Base-by-base conservation (phyloP, 2,888 invertebrate species). In the Drosophila cyrtoloma region DNA sequence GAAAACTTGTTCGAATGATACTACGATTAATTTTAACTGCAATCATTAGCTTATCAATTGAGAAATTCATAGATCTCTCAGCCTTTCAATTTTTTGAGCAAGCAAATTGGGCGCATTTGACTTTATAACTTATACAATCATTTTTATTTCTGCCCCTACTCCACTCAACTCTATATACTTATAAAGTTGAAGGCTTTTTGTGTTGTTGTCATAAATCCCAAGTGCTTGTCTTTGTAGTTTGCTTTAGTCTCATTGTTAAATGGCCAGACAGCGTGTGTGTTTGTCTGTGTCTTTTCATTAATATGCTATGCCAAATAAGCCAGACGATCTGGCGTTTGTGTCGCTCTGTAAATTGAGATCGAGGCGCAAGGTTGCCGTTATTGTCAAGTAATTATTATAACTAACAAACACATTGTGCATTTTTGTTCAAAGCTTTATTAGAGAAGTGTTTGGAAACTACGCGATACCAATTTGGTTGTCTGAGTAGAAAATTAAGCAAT, bases 341-440 rank as follows among this genome's bases (percentile, higher is more conserved):
- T 74, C 65, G 72, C 64, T 51, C 59, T 74, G 89, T 80, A 87
- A 87, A 74, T 59, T 62, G 82, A 87, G 90, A 86, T 82, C 68
- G 81, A 74, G 89, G 75, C 81, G 77, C 87, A 87, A 87, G 87
- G 87, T 87, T 90, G 89, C 71, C 82, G 80, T 90, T 87, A 86
- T 84, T 90, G 89, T 78, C 83, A 78, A 81, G 75, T 81, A 77
- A 79, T 87, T 89, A 81, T 87, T 89, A 89, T 71, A 70, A 59
- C 78, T 64, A 71, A 72, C 79, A 75, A 75, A 74, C 79, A 79
- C 72, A 72, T 75, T 70, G 58, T 74, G 57, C 16, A 28, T 47
- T 33, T 63, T 33, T 62, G 59, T 58, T 72, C 32, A 33, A 32
- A 55, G 47, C 44, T 51, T 65, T 61, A 57, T n/a, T 39, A 30